Evolutionary conservation across 2,113 vertebrate genomes (phyloP).

Genomic region (Panthera uncia): DNA sequence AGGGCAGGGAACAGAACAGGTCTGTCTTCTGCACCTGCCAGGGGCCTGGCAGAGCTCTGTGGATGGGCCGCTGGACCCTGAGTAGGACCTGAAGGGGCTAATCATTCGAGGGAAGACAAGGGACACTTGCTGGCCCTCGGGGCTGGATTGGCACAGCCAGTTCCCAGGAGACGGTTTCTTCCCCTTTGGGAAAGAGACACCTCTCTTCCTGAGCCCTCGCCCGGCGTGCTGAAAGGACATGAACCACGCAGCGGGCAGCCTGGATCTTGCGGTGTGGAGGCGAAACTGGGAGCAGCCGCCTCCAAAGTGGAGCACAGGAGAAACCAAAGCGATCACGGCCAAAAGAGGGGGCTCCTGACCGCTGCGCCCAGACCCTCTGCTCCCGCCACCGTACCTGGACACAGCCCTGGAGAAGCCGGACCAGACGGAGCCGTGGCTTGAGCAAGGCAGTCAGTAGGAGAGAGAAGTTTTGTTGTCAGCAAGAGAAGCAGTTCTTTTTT

Average conservation of each 20-base stretch:
- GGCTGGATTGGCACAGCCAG: not conserved
- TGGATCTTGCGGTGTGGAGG: not conserved
- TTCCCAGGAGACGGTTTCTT: not conserved
- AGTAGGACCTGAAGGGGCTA: not conserved
- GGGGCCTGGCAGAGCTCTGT: not conserved
- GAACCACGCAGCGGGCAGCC: not conserved
- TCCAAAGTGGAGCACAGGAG: not conserved
- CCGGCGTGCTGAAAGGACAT: not conserved
- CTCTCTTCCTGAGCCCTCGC: not conserved
- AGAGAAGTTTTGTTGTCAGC: not conserved
- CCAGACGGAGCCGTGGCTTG: not conserved
- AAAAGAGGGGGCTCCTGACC: not conserved
- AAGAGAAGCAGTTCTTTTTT: not conserved
- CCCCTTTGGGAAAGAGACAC: not conserved
- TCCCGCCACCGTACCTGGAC: not conserved
- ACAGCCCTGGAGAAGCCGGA: rapidly evolving
- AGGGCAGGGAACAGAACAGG: not conserved
- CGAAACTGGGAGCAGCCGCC: not conserved
- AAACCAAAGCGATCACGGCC: not conserved
- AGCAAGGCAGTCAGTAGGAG: not conserved
- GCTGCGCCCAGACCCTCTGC: not conserved
- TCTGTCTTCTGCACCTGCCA: not conserved
- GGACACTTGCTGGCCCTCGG: not conserved
- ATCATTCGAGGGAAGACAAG: not conserved
- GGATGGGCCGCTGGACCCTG: not conserved